Evolutionary conservation across 2,797 vertebrate genomes (phyloP).

Genomic region (Sebastes steindachneri): DNA sequence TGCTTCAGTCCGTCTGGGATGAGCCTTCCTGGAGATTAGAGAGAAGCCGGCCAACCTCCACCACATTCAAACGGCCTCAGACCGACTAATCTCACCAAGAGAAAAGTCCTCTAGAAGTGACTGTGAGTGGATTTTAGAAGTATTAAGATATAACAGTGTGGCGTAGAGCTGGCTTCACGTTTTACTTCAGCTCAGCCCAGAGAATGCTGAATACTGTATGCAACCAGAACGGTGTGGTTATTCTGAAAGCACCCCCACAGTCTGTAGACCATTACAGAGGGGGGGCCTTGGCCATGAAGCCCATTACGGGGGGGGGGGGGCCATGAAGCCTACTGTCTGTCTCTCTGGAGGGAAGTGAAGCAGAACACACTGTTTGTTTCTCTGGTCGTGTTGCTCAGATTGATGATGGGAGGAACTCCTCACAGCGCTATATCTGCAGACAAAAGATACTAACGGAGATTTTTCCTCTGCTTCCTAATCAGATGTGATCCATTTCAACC

Average conservation of each 20-base stretch:
- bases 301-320: slow-evolving; percentile 52
- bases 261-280: slow-evolving; percentile 66
- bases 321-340: slow-evolving; percentile 72
- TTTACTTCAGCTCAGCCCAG: slow-evolving; percentile 55
- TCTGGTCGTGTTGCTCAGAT: slow-evolving; percentile 60
- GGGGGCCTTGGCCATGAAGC: slow-evolving; percentile 70
- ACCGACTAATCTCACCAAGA: slow-evolving; percentile 77
- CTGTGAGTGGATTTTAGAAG: slow-evolving; percentile 76
- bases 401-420: slow-evolving; percentile 62
- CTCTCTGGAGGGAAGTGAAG: slow-evolving; percentile 66
- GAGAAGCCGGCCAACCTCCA: slow-evolving; percentile 69
- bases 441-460: slow-evolving; percentile 47
- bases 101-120: slow-evolving; percentile 76
- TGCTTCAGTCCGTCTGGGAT: slow-evolving; percentile 71
- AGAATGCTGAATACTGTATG: slow-evolving; percentile 55
- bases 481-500: slow-evolving; percentile 62
- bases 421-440: slow-evolving; percentile 50
- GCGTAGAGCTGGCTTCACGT: slow-evolving; percentile 47
- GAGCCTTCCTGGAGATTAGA: slow-evolving; percentile 77
- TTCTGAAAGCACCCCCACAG: slow-evolving; percentile 71
- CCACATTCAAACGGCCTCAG: slow-evolving; percentile 73
- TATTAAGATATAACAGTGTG: slow-evolving; percentile 73
- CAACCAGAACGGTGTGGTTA: slow-evolving; percentile 69
- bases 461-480: slow-evolving; percentile 51
- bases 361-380: slow-evolving; percentile 71